Evolutionary conservation across 1,140 invertebrate species (phyloP).

Genomic region (Zaprionus davidi): DNA sequence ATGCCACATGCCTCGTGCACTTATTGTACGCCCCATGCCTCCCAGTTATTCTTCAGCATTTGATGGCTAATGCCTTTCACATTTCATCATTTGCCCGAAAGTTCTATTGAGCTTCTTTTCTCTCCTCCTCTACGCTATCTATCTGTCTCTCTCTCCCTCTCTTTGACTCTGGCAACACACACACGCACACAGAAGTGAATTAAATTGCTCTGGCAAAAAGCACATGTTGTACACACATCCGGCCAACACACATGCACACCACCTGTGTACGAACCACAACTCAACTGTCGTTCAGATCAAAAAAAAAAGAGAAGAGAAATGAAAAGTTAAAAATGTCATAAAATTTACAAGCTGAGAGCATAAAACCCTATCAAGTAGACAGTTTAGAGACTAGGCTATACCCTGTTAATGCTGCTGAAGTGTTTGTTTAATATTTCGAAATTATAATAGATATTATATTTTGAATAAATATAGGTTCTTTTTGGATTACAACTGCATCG

Average conservation of each 20-base stretch:
- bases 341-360: conserved; percentile 13
- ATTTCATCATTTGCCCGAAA: conserved; percentile 23
- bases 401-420: background rate
- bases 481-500: too few relatives aligned
- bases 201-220: conserved; percentile 45
- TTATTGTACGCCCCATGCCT: background rate
- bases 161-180: background rate
- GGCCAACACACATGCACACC: conserved; percentile 16
- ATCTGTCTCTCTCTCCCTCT: background rate
- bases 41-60: conserved; percentile 9
- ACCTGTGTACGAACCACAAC: background rate
- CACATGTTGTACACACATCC: conserved; percentile 17
- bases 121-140: background rate
- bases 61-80: conserved; percentile 28
- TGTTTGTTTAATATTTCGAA: too few relatives aligned
- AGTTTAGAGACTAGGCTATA: background rate
- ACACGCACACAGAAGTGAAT: conserved; percentile 17
- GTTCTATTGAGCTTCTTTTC: conserved; percentile 25
- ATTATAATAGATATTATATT: too few relatives aligned
- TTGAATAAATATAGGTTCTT: too few relatives aligned
- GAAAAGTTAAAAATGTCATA: conserved; percentile 26
- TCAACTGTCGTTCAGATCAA: conserved; percentile 5
- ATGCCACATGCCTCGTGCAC: background rate
- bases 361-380: background rate
- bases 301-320: background rate